A percentile compares a stretch with the other conserved stretches of the same genome.
phyloP scores from a whole-genome alignment of 2,888 invertebrate genomes.

The Cosmorhoe ocellata region DNA sequence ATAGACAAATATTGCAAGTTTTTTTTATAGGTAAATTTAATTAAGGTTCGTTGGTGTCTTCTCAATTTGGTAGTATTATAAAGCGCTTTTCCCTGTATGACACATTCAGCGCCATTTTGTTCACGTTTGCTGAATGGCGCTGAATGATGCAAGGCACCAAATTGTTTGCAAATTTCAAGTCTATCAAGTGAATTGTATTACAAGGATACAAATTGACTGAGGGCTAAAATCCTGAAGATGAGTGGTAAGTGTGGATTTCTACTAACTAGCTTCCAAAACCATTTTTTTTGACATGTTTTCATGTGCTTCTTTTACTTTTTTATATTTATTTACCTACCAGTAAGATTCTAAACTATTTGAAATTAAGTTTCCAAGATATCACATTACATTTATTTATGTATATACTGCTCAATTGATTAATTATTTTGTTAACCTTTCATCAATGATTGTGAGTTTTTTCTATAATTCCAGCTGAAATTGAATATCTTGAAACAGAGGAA shows the following conservation, averaged over 20 bases:
- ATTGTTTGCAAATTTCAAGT: constrained; percentile 45
- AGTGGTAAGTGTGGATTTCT: constrained; percentile 34
- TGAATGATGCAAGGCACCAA: constrained; percentile 69
- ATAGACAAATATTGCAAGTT: too few species aligned
- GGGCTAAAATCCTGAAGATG: constrained; percentile 37
- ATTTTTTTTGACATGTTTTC: background rate
- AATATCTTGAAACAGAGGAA: constrained; percentile 58
- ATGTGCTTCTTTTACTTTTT: too few species aligned
- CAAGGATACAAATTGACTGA: too few species aligned
- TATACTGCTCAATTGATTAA: too few species aligned
- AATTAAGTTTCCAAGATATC: too few species aligned
- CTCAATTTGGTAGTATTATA: constrained; percentile 57
- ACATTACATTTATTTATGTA: too few species aligned
- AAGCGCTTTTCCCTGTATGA: constrained; percentile 72
- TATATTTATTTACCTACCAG: too few species aligned
- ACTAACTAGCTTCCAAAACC: background rate
- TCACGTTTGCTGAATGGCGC: constrained; percentile 46
- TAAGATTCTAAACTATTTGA: too few species aligned
- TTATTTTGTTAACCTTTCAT: too few species aligned
- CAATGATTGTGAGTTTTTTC: background rate
- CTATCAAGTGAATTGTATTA: constrained; percentile 10
- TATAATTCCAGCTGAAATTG: constrained; percentile 55
- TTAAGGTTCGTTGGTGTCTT: constrained; percentile 16
- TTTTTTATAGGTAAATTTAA: too few species aligned
- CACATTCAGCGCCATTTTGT: constrained; percentile 78